Percentiles rank a stretch among this genome's conserved stretches.
These are phyloP conservation scores for Chlamydotis undulata DNA, from an alignment of 2,113 vertebrate species.

Conservation along the genomic window DNA sequence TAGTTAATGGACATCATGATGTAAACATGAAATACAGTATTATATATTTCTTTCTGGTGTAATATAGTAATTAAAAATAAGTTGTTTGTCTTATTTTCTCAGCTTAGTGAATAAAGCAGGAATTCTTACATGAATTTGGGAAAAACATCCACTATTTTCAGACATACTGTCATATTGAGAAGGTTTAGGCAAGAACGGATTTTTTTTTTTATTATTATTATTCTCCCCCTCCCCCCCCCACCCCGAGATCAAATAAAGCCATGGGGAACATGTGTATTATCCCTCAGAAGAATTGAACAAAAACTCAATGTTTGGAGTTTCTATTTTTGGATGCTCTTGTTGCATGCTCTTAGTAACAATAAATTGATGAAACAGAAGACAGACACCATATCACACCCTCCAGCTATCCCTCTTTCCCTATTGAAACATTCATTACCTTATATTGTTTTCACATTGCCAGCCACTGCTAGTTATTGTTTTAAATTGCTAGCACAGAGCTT, in stretches of 20 bases:
- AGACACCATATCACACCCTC: slow-evolving; percentile 59
- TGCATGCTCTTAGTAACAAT: slow-evolving; percentile 61
- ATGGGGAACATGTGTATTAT: slow-evolving; percentile 50
- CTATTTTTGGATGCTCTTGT: slow-evolving; percentile 43
- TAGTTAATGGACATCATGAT: not conserved
- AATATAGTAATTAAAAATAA: not conserved
- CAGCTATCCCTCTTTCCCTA: slow-evolving; percentile 61
- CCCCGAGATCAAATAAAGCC: slow-evolving; percentile 46
- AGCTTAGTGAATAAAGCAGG: not conserved
- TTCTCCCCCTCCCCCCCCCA: too few species aligned
- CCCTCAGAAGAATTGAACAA: slow-evolving; percentile 46
- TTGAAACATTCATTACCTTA: slow-evolving; percentile 69
- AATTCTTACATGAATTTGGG: not conserved
- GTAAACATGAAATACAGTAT: not conserved
- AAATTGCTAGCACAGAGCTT: slow-evolving; percentile 59
- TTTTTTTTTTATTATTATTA: too few species aligned
- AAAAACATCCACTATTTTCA: not conserved
- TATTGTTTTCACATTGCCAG: slow-evolving; percentile 63
- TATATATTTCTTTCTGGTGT: not conserved
- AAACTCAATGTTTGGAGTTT: slow-evolving; percentile 56
- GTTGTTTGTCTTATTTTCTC: not conserved
- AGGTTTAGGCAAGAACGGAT: slow-evolving; percentile 27
- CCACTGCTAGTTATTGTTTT: slow-evolving; percentile 67
- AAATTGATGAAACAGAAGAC: slow-evolving; percentile 57
- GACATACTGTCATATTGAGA: not conserved